Evolutionary conservation across 2,113 vertebrate genomes (phyloP), one percentile per base, ranked within the genome.

Genomic region (Pteropus alecto): DNA sequence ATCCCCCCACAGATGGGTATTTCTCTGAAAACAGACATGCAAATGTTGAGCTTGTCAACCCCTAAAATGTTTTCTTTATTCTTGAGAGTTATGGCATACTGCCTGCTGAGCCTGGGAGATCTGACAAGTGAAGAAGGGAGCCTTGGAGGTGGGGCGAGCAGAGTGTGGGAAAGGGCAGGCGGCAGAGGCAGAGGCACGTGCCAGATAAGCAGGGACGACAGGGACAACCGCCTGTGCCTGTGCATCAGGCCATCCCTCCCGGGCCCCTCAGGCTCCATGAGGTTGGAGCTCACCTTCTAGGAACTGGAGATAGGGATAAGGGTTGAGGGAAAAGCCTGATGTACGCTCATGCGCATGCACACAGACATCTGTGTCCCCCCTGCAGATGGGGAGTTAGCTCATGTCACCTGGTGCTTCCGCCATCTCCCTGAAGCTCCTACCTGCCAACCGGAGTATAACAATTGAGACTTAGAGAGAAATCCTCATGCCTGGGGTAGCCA

Each of bases 121-220:
- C 98, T 98, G 99, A 99, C 98, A 97, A 98, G 98, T 98, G 93
- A 94, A 98, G 98, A 98, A 97, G 81, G 96, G 97, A 97, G 98
- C 96, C 98, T 98, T 98, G 98, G 98, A 97, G 98, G 95, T 97
- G 95, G 98, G 98, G 99, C 98, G 98, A 98, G 98, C 98, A 98
- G 98, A 98, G 98, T 99, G 99, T 99, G 99, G 99, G 99, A 99
- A 99, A 99, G 98, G 99, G 98, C 97, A 92, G 61, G 28, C 14
- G 12, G 70, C 14, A 7, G 33, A 87, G 85, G 98, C 98, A 87
- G 97, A 99, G 99, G 99, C 99, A 99, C 99, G 98, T 97, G 99
- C 99, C 99, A 99, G 98, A 98, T 98, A 98, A 99, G 98, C 98
- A 98, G 98, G 98, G 96, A 98, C 98, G 98, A 97, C 96, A 98